Evolutionary conservation across 1,140 invertebrate genomes (phyloP).

Genomic region (Octopus bimaculoides): DNA sequence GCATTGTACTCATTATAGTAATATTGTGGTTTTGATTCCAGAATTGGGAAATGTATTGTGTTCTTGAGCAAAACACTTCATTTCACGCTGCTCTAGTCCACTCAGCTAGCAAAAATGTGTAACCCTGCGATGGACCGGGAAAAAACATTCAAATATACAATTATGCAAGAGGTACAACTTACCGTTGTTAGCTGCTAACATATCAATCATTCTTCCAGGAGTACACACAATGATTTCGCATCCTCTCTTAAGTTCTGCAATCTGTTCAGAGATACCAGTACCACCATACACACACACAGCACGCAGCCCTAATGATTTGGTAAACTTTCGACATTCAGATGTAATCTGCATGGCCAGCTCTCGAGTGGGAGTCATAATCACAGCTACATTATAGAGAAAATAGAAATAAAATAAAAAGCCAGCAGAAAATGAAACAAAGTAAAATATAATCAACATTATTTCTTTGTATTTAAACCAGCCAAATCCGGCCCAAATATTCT

Average conservation of each 20-base stretch:
- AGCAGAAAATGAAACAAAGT: too few relatives aligned
- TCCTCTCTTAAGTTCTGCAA: slow-evolving; percentile 95
- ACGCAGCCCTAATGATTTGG: slow-evolving; percentile 79
- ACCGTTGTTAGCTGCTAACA: slow-evolving; percentile 97
- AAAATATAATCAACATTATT: too few relatives aligned
- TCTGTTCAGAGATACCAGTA: slow-evolving; percentile 95
- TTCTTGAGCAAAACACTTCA: too few relatives aligned
- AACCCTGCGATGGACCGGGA: too few relatives aligned
- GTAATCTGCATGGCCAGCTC: slow-evolving; percentile 99
- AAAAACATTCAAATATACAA: too few relatives aligned
- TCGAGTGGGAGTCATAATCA: slow-evolving; percentile 97
- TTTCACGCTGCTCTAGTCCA: too few relatives aligned
- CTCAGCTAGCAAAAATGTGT: too few relatives aligned
- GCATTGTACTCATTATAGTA: too few relatives aligned
- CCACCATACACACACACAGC: slow-evolving; percentile 98
- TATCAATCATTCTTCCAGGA: slow-evolving; percentile 99
- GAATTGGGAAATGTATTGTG: too few relatives aligned
- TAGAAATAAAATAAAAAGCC: slow-evolving; percentile 14
- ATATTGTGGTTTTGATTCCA: too few relatives aligned
- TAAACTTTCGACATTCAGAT: slow-evolving; percentile 94
- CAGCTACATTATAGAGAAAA: slow-evolving; percentile 44
- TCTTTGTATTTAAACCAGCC: too few relatives aligned
- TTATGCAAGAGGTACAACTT: slow-evolving; percentile 20
- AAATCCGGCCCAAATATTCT: too few relatives aligned
- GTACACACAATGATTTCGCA: slow-evolving; percentile 99